phyloP scores from a whole-genome alignment of 2,888 invertebrate species.

The Dicyrtoma fusca region DNA sequence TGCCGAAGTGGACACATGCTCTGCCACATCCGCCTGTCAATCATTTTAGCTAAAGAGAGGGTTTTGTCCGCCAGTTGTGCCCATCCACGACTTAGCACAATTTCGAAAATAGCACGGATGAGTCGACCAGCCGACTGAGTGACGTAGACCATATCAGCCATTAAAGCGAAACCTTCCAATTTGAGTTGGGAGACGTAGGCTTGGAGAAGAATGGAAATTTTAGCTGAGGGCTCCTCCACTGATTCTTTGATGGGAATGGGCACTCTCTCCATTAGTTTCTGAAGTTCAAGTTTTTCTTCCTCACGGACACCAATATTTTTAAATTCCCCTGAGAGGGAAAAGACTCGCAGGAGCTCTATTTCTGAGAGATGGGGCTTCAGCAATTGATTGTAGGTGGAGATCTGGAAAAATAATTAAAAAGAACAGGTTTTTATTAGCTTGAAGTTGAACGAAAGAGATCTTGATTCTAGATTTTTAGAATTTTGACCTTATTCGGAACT shows the following conservation, averaged over 20 bases:
- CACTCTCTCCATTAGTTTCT: slow-evolving; percentile 92
- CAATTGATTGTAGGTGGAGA: slow-evolving; percentile 94
- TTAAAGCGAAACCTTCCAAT: slow-evolving; percentile 95
- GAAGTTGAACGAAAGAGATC: background rate
- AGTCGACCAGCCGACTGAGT: slow-evolving; percentile 95
- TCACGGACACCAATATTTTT: slow-evolving; percentile 88
- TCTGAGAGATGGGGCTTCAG: slow-evolving; percentile 95
- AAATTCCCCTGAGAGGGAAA: slow-evolving; percentile 97
- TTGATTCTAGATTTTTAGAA: no score
- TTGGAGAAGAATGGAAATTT: slow-evolving; percentile 90
- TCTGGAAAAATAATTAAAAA: slow-evolving; percentile 59
- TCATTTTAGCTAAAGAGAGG: slow-evolving; percentile 96
- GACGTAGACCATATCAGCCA: slow-evolving; percentile 99
- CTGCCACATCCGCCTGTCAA: slow-evolving; percentile 99
- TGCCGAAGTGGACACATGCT: slow-evolving; percentile 98
- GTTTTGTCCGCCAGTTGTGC: slow-evolving; percentile 97
- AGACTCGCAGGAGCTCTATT: slow-evolving; percentile 96
- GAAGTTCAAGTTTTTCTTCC: slow-evolving; percentile 95
- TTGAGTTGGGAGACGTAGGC: slow-evolving; percentile 98
- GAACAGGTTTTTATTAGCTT: slow-evolving; percentile 4
- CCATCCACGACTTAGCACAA: slow-evolving; percentile 87
- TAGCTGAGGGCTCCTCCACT: slow-evolving; percentile 97
- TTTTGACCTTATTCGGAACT: no score
- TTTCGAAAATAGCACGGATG: slow-evolving; percentile 94
- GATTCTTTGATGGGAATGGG: slow-evolving; percentile 98